Evolutionary conservation across 1,140 invertebrate species (phyloP), one percentile per base, ranked within the genome.

Genomic region (Halotydeus destructor): DNA sequence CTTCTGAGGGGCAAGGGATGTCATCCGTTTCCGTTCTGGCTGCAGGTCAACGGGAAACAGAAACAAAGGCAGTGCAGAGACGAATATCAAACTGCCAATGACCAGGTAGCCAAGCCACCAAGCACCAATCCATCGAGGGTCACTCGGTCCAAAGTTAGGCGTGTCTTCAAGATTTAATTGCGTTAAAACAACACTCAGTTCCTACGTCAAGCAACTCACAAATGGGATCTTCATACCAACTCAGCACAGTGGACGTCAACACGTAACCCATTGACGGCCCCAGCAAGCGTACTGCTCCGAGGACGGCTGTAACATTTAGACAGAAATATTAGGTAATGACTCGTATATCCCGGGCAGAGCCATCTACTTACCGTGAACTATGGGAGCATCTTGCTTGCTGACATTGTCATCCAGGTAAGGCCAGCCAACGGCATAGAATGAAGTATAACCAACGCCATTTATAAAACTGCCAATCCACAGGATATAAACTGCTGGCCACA

Each of bases 51-150:
- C 28, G 0, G 53, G 53, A 41, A 55, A 55, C 9, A 55, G 25
- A n/a, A 54, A 43, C 49, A 54, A 49, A 8, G 53, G 53, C 4
- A 55, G 24, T 0, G 53, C 36, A 5, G 45, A 46, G 14, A 55
- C 35, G 11, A 50, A 38, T 8, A 55, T 44, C 6, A 38, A 21
- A 12, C 47, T 25, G 19, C 53, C 53, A 6, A 54, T 19, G 5
- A 55, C 40, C 4, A 55, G 30, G 36, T 50, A 55, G 11, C 53
- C 53, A 12, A 80, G 19, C 79, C 79, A 64, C 60, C 60, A 64
- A 0, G 57, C 60, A 39, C 62, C 61, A 3, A 63, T 54, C 60
- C 58, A 65, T n/a, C 58, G 49, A 0, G 62, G 60, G n/a, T n/a
- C n/a, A n/a, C n/a, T n/a, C n/a, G n/a, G n/a, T n/a, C n/a, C n/a